phyloP scores from a whole-genome alignment of 2,113 vertebrate genomes.

The Nothocercus julius region DNA sequence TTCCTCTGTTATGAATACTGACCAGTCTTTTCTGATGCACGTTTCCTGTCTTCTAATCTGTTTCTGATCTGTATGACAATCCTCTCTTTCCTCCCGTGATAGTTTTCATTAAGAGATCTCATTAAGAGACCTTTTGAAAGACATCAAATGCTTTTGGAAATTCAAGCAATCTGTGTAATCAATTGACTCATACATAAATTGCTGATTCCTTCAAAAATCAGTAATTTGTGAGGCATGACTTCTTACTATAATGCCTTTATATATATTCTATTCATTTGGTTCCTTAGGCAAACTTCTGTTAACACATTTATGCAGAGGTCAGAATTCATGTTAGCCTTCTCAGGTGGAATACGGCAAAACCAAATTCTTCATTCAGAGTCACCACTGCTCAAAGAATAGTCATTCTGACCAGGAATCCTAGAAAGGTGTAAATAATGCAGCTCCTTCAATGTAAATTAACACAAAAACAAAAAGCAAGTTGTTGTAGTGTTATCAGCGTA shows the following conservation, averaged over 20 bases:
- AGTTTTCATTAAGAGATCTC: background rate
- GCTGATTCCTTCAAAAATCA: background rate
- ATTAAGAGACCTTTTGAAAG: background rate
- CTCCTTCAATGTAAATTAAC: background rate
- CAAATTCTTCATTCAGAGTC: background rate
- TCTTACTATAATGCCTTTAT: background rate
- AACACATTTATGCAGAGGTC: background rate
- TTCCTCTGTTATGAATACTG: background rate
- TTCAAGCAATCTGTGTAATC: background rate
- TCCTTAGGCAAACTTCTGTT: background rate
- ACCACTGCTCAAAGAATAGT: background rate
- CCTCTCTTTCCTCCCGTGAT: background rate
- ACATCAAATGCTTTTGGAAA: rapidly evolving
- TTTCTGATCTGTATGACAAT: background rate
- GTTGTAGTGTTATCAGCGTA: background rate
- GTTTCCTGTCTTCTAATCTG: background rate
- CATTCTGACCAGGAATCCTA: background rate
- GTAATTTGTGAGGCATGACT: background rate
- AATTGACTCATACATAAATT: background rate
- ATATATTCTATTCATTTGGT: background rate
- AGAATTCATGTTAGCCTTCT: background rate
- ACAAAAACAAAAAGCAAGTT: background rate
- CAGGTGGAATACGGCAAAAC: background rate
- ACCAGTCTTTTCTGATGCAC: background rate
- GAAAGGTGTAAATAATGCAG: background rate